Base-by-base conservation (phyloP, 2,113 vertebrate genomes). In the Naja naja region DNA sequence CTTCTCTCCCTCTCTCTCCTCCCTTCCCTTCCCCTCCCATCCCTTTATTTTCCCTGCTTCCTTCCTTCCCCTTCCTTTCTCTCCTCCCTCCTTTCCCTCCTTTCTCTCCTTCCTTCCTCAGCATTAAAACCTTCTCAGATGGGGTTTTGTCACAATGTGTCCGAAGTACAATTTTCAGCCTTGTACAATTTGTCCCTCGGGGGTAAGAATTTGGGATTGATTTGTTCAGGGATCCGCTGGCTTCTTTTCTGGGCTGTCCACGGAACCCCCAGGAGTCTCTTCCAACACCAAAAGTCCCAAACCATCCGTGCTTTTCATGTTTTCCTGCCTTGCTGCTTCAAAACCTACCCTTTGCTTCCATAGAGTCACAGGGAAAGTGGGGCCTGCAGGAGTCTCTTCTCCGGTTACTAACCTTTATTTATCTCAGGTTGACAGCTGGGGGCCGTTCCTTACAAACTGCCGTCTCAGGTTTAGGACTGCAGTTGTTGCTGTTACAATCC, bases 321-420 rank as follows among this genome's bases (percentile, higher is more conserved):
- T 81, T 39, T 81, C n/a, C 47, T 74, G 3, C 6, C 16, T 34
- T 39, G 5, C n/a, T 39, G 4, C 64, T 74, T 34, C 64, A 3
- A 7, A 74, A 74, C 0, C 64, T 34, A 6, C 2, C 64, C 5
- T 7, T 39, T 7, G 1, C 69, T 20, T 81, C 69, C 69, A 39
- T 34, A 39, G 69, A 39, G 69, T 39, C 69, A 34, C n/a, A 81
- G 69, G n/a, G 69, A 81, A 39, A 81, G 5, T 3, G n/a, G 1
- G 52, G 22, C 10, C 47, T 34, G 55, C n/a, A 0, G 0, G 20
- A 6, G 4, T 1, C 0, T 25, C 60, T 25, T 92, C 87, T 89
- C 91, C n/a, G 8, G 49, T 92, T 92, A 54, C 87, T n/a, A 74
- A 55, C 58, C 87, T 92, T 92, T 88, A 89, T 92, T 92, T 92